Base-by-base conservation (phyloP, 1,140 invertebrate species). In the Saccostrea echinata region DNA sequence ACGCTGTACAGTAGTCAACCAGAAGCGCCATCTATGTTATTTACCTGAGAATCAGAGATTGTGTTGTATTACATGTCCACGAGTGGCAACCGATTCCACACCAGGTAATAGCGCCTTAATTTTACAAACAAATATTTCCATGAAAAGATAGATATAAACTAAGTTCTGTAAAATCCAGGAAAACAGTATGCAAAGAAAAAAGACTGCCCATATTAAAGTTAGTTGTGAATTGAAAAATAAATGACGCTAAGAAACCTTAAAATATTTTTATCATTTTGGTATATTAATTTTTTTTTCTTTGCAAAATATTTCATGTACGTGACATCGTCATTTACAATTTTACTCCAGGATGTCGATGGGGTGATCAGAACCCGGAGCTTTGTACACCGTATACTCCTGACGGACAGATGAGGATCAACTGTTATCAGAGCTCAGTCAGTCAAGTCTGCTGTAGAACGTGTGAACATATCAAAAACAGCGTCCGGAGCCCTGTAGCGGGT, bases 291-390 rank as follows among this genome's bases (percentile, higher is more conserved):
- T 43, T 43, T 43, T 9, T 4, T 43, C 43, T 6, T 43, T 43
- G 4, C 9, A 43, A 43, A n/a, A 8, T 43, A 8, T 43, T 43
- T 43, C 43, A 8, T 43, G 6, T 8, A 43, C 4, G 43, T 43
- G 43, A 43, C 43, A 43, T 43, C 43, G 43, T 43, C 43, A 43
- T 43, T 43, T 8, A 43, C 16, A 21, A 30, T 52, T 35, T 18
- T n/a, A 18, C 24, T 90, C 13, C 86, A 93, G 93, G 88, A 0
- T 93, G 93, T 84, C 89, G 91, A n/a, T 93, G 92, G 91, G 93
- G 93, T n/a, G 92, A 93, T 89, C 92, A 93, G 51, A 92, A 91
- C 88, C 87, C 90, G 0, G 89, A 92, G 8, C 83, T 93, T 13
- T 93, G 93, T 89, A 68, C 87, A 83, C 90, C 91, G n/a, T 92